phyloP scores from a whole-genome alignment of 1,140 invertebrate genomes.

The Nasonia giraulti region DNA sequence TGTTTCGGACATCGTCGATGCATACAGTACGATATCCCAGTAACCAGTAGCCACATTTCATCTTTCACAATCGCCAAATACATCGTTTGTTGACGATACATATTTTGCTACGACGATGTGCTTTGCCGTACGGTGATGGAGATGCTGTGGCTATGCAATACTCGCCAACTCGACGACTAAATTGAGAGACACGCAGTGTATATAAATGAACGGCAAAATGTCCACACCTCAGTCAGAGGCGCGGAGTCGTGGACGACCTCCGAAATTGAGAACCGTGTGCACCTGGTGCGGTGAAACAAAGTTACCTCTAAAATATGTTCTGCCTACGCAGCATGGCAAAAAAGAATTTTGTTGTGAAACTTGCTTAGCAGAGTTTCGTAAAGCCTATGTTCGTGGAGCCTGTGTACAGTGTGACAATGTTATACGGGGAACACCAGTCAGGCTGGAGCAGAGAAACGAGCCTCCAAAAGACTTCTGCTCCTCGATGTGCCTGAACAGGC shows the following conservation, averaged over 20 bases:
- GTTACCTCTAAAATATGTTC: constrained; percentile 87
- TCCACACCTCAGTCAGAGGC: constrained; percentile 31
- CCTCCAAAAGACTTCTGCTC: constrained; percentile 89
- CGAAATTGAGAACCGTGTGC: constrained; percentile 82
- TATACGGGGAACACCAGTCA: constrained; percentile 79
- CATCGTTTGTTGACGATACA: background rate
- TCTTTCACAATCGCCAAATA: constrained; percentile 10
- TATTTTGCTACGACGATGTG: constrained; percentile 21
- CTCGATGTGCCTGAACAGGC: constrained; percentile 85
- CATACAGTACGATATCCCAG: background rate
- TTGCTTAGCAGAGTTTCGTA: constrained; percentile 90
- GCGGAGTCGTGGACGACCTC: constrained; percentile 81
- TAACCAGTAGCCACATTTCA: constrained; percentile 13
- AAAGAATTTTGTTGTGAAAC: constrained; percentile 95
- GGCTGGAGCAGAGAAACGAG: constrained; percentile 72
- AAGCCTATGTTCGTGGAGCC: constrained; percentile 90
- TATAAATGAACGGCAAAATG: constrained; percentile 32
- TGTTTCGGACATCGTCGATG: constrained; percentile 14
- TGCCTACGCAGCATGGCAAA: constrained; percentile 90
- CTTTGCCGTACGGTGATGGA: constrained; percentile 38
- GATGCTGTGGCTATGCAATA: constrained; percentile 33
- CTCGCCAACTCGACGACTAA: constrained; percentile 12
- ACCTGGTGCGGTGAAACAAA: constrained; percentile 91
- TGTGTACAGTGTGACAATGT: constrained; percentile 91
- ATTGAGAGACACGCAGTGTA: background rate